Evolutionary conservation across 1,140 invertebrate genomes (phyloP), one percentile per base, ranked within the genome.

Genomic region (Pachyrhynchus sulphureomaculatus): DNA sequence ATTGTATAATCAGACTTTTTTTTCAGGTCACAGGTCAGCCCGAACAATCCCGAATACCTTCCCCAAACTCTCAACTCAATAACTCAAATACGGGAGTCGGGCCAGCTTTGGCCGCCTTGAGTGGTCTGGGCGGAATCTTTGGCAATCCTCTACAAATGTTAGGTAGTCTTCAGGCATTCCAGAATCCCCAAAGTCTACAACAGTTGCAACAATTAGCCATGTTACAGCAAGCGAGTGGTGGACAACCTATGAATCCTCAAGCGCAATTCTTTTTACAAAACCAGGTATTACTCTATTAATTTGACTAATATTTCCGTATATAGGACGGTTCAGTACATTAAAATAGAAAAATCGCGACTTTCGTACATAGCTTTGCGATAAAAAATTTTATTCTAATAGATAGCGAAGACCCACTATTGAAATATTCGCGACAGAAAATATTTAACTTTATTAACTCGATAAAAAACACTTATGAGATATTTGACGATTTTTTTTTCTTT

Each of bases 211-310:
- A 90, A 66, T 82, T 90, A 45, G 83, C 89, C 1, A 83, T 91
- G 76, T 82, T 90, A 66, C 87, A 86, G 63, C 80, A 83, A 56
- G 6, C 78, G 76, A 12, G 76, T 78, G 49, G 76, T 78, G 49
- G 75, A 76, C 57, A 75, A 77, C 67, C 53, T 74, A 82, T 47
- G 80, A 86, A 71, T 72, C 77, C 82, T 6, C 87, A 88, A 65
- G 81, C 86, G 15, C 88, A 89, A 74, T 87, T 91, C 62, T 87
- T 92, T 72, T 77, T 92, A 13, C 89, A 91, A 72, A 91, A 90
- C 80, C 89, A 91, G 84, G 88, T 90, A 75, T 73, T n/a, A n/a
- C n/a, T n/a, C n/a, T n/a, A n/a, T n/a, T n/a, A n/a, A n/a, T n/a
- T n/a, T n/a, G n/a, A n/a, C n/a, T n/a, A n/a, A n/a, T n/a, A n/a